phyloP scores from a whole-genome alignment of 2,888 invertebrate genomes.

The Palloptera scutellata region DNA sequence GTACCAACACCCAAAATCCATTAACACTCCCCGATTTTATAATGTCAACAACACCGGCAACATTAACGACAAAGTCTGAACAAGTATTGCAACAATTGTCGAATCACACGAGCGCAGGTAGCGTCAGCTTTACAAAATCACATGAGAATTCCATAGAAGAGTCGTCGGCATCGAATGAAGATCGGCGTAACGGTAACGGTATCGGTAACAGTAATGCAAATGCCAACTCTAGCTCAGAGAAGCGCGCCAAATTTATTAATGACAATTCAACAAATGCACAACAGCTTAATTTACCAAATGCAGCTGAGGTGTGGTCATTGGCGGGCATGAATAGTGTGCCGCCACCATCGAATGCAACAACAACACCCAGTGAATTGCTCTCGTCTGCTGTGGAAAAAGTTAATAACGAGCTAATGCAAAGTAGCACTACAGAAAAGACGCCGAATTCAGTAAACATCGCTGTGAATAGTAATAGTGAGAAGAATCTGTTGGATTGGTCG shows the following conservation, averaged over 20 bases:
- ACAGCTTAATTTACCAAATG: constrained; percentile 54
- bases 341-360: constrained; percentile 28
- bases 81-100: too few species aligned
- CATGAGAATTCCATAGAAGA: background rate
- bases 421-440: constrained; percentile 31
- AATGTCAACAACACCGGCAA: constrained; percentile 19
- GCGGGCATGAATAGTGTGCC: constrained; percentile 55
- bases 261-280: constrained; percentile 57
- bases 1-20: background rate
- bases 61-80: background rate
- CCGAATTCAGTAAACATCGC: background rate
- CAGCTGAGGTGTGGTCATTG: constrained; percentile 59
- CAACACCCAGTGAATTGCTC: constrained; percentile 18
- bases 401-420: constrained; percentile 27
- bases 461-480: constrained; percentile 44
- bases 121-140: background rate
- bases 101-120: too few species aligned
- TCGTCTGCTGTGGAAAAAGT: background rate
- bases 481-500: constrained; percentile 57
- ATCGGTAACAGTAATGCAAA: background rate
- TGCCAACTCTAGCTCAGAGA: constrained; percentile 39
- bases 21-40: background rate
- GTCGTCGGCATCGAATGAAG: too few species aligned
- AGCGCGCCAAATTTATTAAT: constrained; percentile 57
- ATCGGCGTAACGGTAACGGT: background rate